Evolutionary conservation across 2,113 vertebrate genomes (phyloP), one percentile per base, ranked within the genome.

Genomic region (Lasiurus cinereus): DNA sequence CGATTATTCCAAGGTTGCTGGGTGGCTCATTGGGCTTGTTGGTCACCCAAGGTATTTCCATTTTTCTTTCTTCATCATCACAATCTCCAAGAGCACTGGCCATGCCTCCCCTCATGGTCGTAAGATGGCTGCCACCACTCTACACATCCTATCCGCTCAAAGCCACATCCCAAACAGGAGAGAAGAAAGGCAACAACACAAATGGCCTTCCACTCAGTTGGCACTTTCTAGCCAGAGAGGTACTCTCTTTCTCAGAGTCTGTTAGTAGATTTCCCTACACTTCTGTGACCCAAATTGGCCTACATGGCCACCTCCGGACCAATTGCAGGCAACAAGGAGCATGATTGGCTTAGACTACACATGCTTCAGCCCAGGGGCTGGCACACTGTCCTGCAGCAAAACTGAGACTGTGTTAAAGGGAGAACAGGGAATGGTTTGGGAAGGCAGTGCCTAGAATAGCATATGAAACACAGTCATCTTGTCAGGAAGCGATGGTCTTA

Each of bases 131-230:
- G 59, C 69, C 80, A 86, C 56, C 78, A 56, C 79, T 50, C 77
- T 59, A 80, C 27, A 22, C 43, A 84, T 64, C 36, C 27, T 77
- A 0, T 77, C 54, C 62, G 59, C 50, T 46, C 11, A 59, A 21
- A 91, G 62, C 78, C 88, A 64, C 73, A 70, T 77, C 62, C 54
- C 69, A 73, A 70, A 64, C 54, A 73, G 43, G 69, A 91, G 70
- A 15, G 11, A 64, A 66, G 59, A 76, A 19, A 21, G 27, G 24
- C n/a, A 69, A 27, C 31, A 52, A 59, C 43, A 79, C 52, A 31
- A 36, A 62, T 43, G 36, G 24, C 46, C 76, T 78, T 86, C 62
- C 46, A 11, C 36, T 94, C 52, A 31, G 62, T 64, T 64, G 56
- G 36, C 15, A 39, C 27, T 76, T 22, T 73, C 89, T 50, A 83